Evolutionary conservation across 1,140 invertebrate species (phyloP), one percentile per base, ranked within the genome.

Genomic region (Scaptomyza pallida): DNA sequence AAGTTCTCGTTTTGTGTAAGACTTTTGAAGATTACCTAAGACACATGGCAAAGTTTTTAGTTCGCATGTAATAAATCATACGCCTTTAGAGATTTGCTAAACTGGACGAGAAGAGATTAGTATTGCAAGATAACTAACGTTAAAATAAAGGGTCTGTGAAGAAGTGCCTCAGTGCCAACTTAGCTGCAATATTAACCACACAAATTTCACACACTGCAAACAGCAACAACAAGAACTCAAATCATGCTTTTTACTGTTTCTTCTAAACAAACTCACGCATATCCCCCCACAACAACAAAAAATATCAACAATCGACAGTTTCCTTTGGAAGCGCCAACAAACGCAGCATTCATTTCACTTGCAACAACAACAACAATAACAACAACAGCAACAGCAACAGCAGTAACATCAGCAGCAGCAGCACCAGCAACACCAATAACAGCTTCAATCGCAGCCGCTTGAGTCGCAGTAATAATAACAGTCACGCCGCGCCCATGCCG

Each of bases 401-500:
- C 55, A 67, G 19, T 48, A 37, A 45, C 57, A 75, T 12, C 67
- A 50, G 54, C 44, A 69, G 17, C 55, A 40, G 19, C 30, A 56
- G 43, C 61, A 56, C 50, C 72, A 54, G 13, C 55, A 54, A 47
- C 65, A 76, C n/a, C n/a, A n/a, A n/a, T n/a, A n/a, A n/a, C n/a
- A n/a, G 30, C 69, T 47, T 54, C 33, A 47, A 30, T 57, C 43
- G 33, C 51, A 60, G 57, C 16, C 54, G 68, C 72, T 48, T 52
- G 26, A 72, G 62, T 56, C 55, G 52, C 65, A 64, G 47, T 50
- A 72, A 71, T 45, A 72, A 55, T 64, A 52, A 41, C 47, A 68
- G 30, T 41, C 70, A 75, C 50, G 51, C 61, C 73, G 81, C 77
- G 73, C 78, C 81, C 78, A 86, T 88, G 81, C 81, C 81, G 70